Evolutionary conservation across 2,888 invertebrate species (phyloP).

Genomic region (Campoletis raptor): DNA sequence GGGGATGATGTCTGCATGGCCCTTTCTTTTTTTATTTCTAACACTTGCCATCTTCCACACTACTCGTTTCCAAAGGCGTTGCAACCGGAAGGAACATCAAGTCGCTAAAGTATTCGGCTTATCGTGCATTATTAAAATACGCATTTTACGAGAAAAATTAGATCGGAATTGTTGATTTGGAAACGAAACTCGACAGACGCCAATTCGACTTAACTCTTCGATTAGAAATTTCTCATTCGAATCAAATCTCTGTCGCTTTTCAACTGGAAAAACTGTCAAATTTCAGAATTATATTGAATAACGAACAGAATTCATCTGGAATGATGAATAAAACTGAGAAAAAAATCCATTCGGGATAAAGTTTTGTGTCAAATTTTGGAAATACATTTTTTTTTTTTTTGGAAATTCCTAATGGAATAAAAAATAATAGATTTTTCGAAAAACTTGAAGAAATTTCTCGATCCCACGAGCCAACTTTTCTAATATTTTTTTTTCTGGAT

Average conservation of each 20-base stretch:
- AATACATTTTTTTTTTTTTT: background rate
- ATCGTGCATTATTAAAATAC: background rate
- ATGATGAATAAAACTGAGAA: background rate
- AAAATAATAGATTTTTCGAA: constrained; percentile 1
- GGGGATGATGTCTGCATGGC: constrained; percentile 21
- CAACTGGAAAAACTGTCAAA: background rate
- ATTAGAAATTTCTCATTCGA: background rate
- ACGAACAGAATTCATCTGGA: background rate
- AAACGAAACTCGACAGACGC: background rate
- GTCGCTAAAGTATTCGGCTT: background rate
- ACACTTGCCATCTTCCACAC: background rate
- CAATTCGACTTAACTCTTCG: background rate
- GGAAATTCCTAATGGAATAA: background rate
- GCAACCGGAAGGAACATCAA: background rate
- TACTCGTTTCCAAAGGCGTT: background rate
- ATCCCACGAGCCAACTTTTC: background rate
- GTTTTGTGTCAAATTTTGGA: background rate
- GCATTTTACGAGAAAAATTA: background rate
- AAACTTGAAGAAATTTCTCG: constrained; percentile 11
- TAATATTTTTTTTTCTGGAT: constrained; percentile 46
- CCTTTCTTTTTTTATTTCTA: constrained; percentile 8
- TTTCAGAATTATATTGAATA: background rate
- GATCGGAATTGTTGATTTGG: background rate
- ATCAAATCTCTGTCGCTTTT: background rate
- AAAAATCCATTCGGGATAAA: background rate